These are phyloP conservation scores for Toxotes jaculatrix DNA, from an alignment of 2,113 vertebrate genomes.

Conservation along the genomic window DNA sequence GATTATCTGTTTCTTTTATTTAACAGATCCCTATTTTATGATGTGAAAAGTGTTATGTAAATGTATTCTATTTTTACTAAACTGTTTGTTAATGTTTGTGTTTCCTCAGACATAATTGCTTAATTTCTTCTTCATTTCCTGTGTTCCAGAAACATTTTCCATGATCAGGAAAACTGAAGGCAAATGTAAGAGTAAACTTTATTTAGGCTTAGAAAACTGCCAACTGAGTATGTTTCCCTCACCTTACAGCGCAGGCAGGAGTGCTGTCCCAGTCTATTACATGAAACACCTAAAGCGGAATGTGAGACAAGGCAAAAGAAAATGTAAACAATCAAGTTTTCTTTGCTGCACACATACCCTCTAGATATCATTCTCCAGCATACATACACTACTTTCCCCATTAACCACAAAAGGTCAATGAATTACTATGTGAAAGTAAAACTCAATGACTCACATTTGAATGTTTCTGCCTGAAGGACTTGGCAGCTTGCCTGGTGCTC, in stretches of 20 bases:
- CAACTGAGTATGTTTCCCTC: constrained; percentile 29
- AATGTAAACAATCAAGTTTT: background rate
- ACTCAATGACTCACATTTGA: constrained; percentile 91
- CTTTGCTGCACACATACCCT: background rate
- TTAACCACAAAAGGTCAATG: background rate
- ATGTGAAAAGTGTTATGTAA: no score
- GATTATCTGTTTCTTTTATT: no score
- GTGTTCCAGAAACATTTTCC: no score
- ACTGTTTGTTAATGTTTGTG: no score
- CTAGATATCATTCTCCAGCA: background rate
- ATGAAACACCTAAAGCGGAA: constrained; percentile 90
- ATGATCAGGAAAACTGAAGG: no score
- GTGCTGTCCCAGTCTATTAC: constrained; percentile 96
- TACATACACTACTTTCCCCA: background rate
- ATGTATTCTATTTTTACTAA: no score
- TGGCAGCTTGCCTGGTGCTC: constrained; percentile 99
- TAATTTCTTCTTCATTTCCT: no score
- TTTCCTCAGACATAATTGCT: no score
- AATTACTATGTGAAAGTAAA: background rate
- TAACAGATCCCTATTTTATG: no score
- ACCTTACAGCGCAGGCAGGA: constrained; percentile 99
- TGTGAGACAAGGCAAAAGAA: background rate
- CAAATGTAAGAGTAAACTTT: no score
- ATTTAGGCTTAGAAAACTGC: background rate
- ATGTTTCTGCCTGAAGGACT: constrained; percentile 96